phyloP scores from a whole-genome alignment of 2,888 invertebrate species.

The Trachelus tabidus region DNA sequence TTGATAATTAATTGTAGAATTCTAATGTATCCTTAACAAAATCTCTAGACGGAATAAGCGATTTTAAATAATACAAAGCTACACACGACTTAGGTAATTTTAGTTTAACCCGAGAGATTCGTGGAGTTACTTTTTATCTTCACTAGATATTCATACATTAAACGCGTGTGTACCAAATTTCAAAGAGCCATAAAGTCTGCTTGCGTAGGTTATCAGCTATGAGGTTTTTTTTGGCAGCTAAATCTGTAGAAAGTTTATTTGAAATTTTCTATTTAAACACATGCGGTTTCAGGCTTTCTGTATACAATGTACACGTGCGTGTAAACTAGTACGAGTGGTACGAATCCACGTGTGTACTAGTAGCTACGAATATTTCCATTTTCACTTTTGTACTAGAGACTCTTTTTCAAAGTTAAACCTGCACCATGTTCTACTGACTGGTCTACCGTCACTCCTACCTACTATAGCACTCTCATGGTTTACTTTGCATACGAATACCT shows the following conservation, averaged over 20 bases:
- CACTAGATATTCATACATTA: not conserved
- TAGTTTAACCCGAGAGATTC: not conserved
- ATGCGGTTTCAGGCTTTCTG: not conserved
- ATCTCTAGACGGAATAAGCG: too few species aligned
- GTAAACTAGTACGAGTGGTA: not conserved
- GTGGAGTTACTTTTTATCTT: not conserved
- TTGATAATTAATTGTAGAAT: too few species aligned
- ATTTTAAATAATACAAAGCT: too few species aligned
- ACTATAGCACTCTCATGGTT: constrained; percentile 12
- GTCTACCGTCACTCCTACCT: not conserved
- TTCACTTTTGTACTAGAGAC: not conserved
- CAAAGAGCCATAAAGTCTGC: not conserved
- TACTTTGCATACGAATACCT: constrained; percentile 38
- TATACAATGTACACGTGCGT: not conserved
- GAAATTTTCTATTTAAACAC: not conserved
- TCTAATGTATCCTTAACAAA: too few species aligned
- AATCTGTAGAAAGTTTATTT: not conserved
- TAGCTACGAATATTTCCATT: not conserved
- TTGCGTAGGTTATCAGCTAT: not conserved
- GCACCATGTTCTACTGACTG: not conserved
- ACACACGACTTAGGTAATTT: not conserved
- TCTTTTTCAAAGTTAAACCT: not conserved
- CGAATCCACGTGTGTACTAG: not conserved
- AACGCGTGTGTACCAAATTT: not conserved
- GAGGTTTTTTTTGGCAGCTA: not conserved